Evolutionary conservation across 2,797 vertebrate genomes (phyloP), one percentile per base, ranked within the genome.

Genomic region (Thunnus albacares): DNA sequence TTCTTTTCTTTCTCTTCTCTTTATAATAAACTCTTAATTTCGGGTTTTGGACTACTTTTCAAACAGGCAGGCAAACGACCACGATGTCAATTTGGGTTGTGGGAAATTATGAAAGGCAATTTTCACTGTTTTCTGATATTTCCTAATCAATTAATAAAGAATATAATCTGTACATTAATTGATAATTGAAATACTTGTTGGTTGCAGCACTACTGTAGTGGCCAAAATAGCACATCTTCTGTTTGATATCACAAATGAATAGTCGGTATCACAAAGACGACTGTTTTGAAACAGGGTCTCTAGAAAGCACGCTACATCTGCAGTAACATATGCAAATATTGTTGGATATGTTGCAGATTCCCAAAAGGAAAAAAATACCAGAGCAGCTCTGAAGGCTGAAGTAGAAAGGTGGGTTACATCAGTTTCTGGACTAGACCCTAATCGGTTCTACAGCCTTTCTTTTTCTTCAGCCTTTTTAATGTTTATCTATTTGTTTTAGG

Each of bases 311-410:
- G 20, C 8, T 5, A 2, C 18, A 20, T 30, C 8, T 71, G 43
- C 22, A 58, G 20, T 68, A 1, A 69, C 15, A 14, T 13, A 57
- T 71, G 6, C 13, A 10, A 47, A 57, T 22, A 49, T 49, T 63
- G 35, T 38, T 83, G 28, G 6, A 71, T 83, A 0, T 77, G 56
- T 93, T 92, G 18, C 92, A 97, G 96, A 97, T 91, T 96, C 96
- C 1, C 94, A 94, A 82, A 94, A 94, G 70, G 96, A 97, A 79
- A 97, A 96, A 82, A 87, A 94, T 49, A 75, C 96, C 57, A 89
- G 96, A 91, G 94, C 93, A 71, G 79, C 92, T 49, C 87, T 97
- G 65, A 95, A 95, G 93, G 95, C 96, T 71, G 96, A 96, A 83
- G 96, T 96, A 8, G 96, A 97, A 84, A 95, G 96, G 96, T 97